Percentiles rank a stretch among this genome's conserved stretches.
Evolutionary conservation across 2,888 invertebrate genomes (phyloP).

Genomic region (Ectropis crepuscularia): DNA sequence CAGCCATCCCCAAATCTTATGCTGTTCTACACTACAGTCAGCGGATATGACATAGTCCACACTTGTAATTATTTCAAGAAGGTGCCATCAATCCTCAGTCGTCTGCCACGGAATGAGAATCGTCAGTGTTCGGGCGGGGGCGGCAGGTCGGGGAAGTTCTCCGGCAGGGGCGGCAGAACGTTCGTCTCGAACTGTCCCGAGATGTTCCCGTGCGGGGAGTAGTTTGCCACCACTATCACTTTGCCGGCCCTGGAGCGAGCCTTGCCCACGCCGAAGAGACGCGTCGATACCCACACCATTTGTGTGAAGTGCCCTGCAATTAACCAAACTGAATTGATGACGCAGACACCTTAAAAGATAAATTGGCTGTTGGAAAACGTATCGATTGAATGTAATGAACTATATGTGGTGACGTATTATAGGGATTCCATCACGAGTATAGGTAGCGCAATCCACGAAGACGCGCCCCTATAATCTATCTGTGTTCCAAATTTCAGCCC

Average conservation of each 20-base stretch:
- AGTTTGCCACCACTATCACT: conserved; percentile 93
- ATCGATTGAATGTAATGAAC: no score
- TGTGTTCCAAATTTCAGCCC: no score
- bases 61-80: conserved; percentile 34
- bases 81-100: conserved; percentile 73
- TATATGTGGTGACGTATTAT: no score
- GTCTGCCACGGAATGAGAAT: conserved; percentile 75
- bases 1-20: no score
- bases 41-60: not conserved
- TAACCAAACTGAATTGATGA: conserved; percentile 1
- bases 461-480: no score
- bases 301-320: conserved; percentile 93
- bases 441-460: no score
- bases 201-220: conserved; percentile 91
- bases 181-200: conserved; percentile 90
- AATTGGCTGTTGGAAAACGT: no score
- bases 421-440: no score
- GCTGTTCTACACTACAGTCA: no score
- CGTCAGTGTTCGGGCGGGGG: conserved; percentile 73
- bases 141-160: conserved; percentile 78
- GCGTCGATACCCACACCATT: conserved; percentile 92
- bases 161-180: conserved; percentile 90
- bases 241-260: conserved; percentile 91
- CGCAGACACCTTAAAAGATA: no score
- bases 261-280: conserved; percentile 92